Percentiles rank a stretch among this genome's conserved stretches.
These are phyloP conservation scores for Chromobotia macracanthus DNA, from an alignment of 2,797 vertebrate species.

Conservation along the genomic window DNA sequence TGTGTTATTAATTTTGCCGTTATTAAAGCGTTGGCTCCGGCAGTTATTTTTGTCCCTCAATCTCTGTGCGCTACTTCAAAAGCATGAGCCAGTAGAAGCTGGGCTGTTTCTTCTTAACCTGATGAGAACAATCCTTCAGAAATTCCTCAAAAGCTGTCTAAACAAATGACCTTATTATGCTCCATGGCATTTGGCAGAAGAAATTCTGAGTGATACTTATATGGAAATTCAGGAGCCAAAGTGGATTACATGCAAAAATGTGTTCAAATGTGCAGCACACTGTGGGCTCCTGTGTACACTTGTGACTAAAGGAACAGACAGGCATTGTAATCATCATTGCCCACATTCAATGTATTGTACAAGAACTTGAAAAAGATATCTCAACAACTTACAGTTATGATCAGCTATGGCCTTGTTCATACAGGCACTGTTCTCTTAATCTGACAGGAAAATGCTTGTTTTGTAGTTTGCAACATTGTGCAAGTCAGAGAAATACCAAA, in stretches of 20 bases:
- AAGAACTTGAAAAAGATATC: background rate
- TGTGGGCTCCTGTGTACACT: conserved; percentile 1
- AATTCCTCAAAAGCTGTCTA: background rate
- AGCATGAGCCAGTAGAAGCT: conserved; percentile 50
- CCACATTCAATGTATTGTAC: background rate
- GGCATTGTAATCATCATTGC: too few relatives aligned
- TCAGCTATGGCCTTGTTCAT: too few relatives aligned
- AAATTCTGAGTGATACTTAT: conserved; percentile 23
- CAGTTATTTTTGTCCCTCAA: conserved; percentile 59
- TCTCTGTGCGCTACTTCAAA: conserved; percentile 44
- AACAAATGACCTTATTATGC: conserved; percentile 5
- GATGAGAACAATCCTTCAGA: conserved; percentile 26
- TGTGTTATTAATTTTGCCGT: conserved; percentile 52
- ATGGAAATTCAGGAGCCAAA: conserved; percentile 15
- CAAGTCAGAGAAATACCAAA: too few relatives aligned
- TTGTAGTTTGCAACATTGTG: too few relatives aligned
- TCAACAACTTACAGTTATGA: too few relatives aligned
- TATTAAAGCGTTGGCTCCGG: conserved; percentile 23
- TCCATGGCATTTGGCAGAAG: background rate
- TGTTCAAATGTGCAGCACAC: background rate
- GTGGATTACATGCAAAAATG: background rate
- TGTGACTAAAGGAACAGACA: too few relatives aligned
- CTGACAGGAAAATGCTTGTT: too few relatives aligned
- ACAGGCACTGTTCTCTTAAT: too few relatives aligned
- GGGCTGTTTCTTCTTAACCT: conserved; percentile 40